Evolutionary conservation across 2,113 vertebrate genomes (phyloP).

Genomic region (Malurus alboscapulatus): DNA sequence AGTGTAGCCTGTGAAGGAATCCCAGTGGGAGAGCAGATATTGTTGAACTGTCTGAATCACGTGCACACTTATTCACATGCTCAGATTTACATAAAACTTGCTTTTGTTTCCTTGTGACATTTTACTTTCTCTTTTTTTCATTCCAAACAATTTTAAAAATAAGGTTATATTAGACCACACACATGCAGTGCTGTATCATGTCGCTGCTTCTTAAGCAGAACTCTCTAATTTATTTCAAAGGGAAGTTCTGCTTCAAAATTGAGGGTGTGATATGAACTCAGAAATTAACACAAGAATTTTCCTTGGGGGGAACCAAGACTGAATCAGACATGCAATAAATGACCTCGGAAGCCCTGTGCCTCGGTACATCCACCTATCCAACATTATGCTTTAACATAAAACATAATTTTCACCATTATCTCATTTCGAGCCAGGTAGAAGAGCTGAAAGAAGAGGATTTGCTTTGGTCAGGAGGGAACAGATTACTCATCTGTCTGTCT

Average conservation of each 20-base stretch:
- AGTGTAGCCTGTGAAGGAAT: background rate
- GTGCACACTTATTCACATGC: background rate
- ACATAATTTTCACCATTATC: constrained; percentile 3
- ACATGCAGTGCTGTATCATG: constrained; percentile 52
- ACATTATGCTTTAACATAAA: background rate
- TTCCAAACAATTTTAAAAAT: constrained; percentile 37
- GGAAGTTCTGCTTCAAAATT: constrained; percentile 62
- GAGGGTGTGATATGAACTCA: constrained; percentile 63
- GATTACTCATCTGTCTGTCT: background rate
- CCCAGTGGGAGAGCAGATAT: background rate
- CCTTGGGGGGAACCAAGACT: constrained; percentile 55
- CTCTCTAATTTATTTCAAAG: constrained; percentile 68
- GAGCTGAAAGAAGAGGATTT: constrained; percentile 2
- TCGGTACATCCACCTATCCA: background rate
- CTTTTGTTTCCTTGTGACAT: constrained; percentile 47
- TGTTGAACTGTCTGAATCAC: background rate
- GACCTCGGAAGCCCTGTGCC: constrained; percentile 44
- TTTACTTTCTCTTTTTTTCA: background rate
- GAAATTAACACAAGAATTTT: constrained; percentile 68
- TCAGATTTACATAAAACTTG: constrained; percentile 16
- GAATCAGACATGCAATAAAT: constrained; percentile 63
- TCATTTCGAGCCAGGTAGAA: background rate
- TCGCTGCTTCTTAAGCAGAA: constrained; percentile 46
- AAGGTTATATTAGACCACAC: constrained; percentile 51
- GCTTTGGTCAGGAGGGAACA: background rate